phyloP scores from a whole-genome alignment of 35 echinoderm and acorn worm species.

The Anneissia japonica region DNA sequence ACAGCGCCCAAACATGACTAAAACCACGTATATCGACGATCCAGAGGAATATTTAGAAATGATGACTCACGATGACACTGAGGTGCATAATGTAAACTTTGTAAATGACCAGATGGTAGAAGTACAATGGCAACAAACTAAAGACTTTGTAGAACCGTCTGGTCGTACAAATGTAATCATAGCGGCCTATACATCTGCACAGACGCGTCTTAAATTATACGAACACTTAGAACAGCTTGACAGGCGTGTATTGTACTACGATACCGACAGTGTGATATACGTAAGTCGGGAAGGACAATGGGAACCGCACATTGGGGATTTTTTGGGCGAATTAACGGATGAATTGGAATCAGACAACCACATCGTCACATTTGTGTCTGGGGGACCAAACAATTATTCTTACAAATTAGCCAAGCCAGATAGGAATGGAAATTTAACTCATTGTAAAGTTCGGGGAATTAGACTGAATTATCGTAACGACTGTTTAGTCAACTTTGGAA shows the following conservation, averaged over 20 bases:
- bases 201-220: slow-evolving; percentile 57
- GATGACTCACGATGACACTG: background rate
- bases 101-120: slow-evolving; percentile 9
- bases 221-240: slow-evolving; percentile 39
- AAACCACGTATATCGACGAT: slow-evolving; percentile 15
- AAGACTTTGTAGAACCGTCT: background rate
- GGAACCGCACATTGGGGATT: slow-evolving; percentile 31
- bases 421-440: too few species aligned
- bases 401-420: slow-evolving; percentile 35
- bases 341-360: slow-evolving; percentile 33
- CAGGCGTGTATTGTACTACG: slow-evolving; percentile 42
- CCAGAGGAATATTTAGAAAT: background rate
- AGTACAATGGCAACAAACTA: background rate
- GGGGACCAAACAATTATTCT: slow-evolving; percentile 47
- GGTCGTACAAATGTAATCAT: slow-evolving; percentile 44
- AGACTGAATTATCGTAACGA: too few species aligned
- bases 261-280: slow-evolving; percentile 60
- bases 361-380: slow-evolving; percentile 33
- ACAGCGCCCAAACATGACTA: background rate
- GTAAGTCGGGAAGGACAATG: background rate
- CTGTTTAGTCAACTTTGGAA: too few species aligned
- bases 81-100: slow-evolving; percentile 4
- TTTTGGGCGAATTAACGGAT: slow-evolving; percentile 48
- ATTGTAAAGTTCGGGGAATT: too few species aligned
- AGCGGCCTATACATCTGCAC: slow-evolving; percentile 39